Evolutionary conservation across 2,113 vertebrate species (phyloP).

Genomic region (Psilopsiagon aymara): DNA sequence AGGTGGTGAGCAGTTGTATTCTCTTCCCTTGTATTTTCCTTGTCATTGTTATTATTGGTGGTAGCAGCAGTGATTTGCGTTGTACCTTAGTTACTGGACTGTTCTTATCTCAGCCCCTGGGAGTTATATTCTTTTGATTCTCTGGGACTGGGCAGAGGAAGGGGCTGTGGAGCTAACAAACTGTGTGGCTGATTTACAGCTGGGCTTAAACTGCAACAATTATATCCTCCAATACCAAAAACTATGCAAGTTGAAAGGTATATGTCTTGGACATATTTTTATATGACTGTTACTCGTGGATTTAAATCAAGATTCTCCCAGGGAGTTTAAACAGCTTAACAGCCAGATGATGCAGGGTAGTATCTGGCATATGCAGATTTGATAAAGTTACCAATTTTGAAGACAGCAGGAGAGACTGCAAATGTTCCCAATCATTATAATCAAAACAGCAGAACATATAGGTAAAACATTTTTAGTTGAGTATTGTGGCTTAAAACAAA

Average conservation of each 20-base stretch:
- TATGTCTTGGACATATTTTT: conserved; percentile 56
- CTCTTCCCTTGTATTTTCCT: too few relatives aligned
- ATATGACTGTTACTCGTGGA: conserved; percentile 46
- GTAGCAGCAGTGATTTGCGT: too few relatives aligned
- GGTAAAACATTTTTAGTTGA: not conserved
- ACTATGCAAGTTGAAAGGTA: conserved; percentile 32
- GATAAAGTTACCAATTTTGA: conserved; percentile 59
- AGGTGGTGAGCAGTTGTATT: too few relatives aligned
- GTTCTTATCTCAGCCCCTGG: too few relatives aligned
- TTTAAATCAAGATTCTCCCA: conserved; percentile 64
- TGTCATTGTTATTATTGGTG: too few relatives aligned
- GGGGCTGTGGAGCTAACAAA: too few relatives aligned
- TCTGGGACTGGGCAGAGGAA: too few relatives aligned
- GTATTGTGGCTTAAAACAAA: not conserved
- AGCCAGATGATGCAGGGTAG: conserved; percentile 63
- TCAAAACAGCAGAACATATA: conserved; percentile 42
- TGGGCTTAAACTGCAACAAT: too few relatives aligned
- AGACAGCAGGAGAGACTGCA: conserved; percentile 48
- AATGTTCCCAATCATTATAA: conserved; percentile 3
- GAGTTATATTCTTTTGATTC: too few relatives aligned
- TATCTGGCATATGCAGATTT: conserved; percentile 30
- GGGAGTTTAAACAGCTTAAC: conserved; percentile 65
- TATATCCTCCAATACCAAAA: not conserved
- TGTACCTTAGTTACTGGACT: too few relatives aligned
- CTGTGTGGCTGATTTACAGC: too few relatives aligned